A percentile compares a stretch with the other conserved stretches of the same genome.
phyloP scores from a whole-genome alignment of 2,888 invertebrate species.

The Parascotia fuliginaria region DNA sequence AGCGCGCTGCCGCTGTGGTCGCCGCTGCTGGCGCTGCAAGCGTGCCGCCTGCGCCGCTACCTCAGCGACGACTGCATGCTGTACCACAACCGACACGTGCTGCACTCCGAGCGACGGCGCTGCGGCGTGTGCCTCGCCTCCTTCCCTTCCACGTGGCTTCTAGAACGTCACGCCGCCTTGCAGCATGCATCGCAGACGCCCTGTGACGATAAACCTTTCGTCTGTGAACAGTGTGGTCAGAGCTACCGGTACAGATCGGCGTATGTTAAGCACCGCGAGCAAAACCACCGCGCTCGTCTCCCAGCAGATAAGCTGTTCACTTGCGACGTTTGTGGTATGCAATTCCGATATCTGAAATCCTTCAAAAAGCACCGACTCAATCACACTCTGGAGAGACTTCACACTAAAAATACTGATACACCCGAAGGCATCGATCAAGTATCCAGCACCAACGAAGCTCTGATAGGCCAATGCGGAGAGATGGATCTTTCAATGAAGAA shows the following conservation, averaged over 20 bases:
- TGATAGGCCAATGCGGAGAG: slow-evolving; percentile 84
- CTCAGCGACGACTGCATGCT: slow-evolving; percentile 82
- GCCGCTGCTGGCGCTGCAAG: slow-evolving; percentile 78
- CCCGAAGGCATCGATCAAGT: slow-evolving; percentile 88
- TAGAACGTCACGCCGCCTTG: slow-evolving; percentile 93
- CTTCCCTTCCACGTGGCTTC: slow-evolving; percentile 94
- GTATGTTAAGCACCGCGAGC: slow-evolving; percentile 90
- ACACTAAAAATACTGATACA: slow-evolving; percentile 87
- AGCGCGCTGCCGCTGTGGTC: slow-evolving; percentile 76
- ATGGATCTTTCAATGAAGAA: slow-evolving; percentile 86
- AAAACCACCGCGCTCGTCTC: slow-evolving; percentile 94
- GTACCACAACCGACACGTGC: slow-evolving; percentile 70
- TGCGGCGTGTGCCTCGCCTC: slow-evolving; percentile 94
- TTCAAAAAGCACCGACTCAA: slow-evolving; percentile 96
- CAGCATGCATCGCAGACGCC: slow-evolving; percentile 90
- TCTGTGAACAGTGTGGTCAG: slow-evolving; percentile 96
- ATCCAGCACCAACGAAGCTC: slow-evolving; percentile 89
- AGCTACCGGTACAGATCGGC: slow-evolving; percentile 95
- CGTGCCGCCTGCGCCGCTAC: slow-evolving; percentile 78
- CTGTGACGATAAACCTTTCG: slow-evolving; percentile 94
- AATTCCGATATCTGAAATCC: slow-evolving; percentile 94
- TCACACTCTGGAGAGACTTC: slow-evolving; percentile 93
- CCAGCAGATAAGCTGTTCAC: slow-evolving; percentile 96
- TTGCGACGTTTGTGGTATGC: slow-evolving; percentile 97
- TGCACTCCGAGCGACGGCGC: slow-evolving; percentile 82